These are phyloP conservation scores for Cordilura impudica DNA, from an alignment of 2,888 invertebrate species.

Conservation along the genomic window DNA sequence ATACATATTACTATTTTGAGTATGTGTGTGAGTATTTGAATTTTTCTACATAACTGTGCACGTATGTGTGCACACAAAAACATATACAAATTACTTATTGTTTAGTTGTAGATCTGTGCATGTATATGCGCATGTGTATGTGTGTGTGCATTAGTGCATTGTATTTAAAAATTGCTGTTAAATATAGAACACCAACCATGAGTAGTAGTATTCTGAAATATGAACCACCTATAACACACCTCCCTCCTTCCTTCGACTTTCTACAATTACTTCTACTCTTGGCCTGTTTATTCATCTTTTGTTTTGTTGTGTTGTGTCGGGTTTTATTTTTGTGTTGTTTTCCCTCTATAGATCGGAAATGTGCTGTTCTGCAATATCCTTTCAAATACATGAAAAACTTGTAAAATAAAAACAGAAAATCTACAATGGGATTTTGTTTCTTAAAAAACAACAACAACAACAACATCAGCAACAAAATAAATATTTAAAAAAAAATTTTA, in stretches of 20 bases:
- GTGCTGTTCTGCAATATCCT: slow-evolving; percentile 61
- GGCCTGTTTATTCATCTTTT: slow-evolving; percentile 43
- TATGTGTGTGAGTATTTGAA: too few relatives aligned
- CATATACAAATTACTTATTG: too few relatives aligned
- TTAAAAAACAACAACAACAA: slow-evolving; percentile 21
- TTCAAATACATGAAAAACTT: slow-evolving; percentile 43
- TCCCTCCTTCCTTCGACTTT: not conserved
- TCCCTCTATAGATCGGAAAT: slow-evolving; percentile 45
- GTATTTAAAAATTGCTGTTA: slow-evolving; percentile 44
- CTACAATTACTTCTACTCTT: slow-evolving; percentile 51
- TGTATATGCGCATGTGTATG: too few relatives aligned
- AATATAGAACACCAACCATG: slow-evolving; percentile 38
- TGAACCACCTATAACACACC: too few relatives aligned
- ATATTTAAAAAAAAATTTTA: slow-evolving; percentile 21
- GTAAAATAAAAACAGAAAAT: slow-evolving; percentile 34
- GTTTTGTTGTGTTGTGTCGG: slow-evolving; percentile 8
- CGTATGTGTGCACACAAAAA: not conserved
- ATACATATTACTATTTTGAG: too few relatives aligned
- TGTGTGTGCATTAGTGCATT: slow-evolving; percentile 29
- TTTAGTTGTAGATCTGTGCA: too few relatives aligned
- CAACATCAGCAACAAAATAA: slow-evolving; percentile 18
- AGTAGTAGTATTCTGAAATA: not conserved
- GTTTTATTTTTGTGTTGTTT: not conserved
- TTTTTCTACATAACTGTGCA: too few relatives aligned
- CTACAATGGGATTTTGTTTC: slow-evolving; percentile 53